Percentiles rank a stretch among this genome's conserved stretches.
phyloP scores from a whole-genome alignment of 2,888 invertebrate species.

The Nephrocerus scutellatus region DNA sequence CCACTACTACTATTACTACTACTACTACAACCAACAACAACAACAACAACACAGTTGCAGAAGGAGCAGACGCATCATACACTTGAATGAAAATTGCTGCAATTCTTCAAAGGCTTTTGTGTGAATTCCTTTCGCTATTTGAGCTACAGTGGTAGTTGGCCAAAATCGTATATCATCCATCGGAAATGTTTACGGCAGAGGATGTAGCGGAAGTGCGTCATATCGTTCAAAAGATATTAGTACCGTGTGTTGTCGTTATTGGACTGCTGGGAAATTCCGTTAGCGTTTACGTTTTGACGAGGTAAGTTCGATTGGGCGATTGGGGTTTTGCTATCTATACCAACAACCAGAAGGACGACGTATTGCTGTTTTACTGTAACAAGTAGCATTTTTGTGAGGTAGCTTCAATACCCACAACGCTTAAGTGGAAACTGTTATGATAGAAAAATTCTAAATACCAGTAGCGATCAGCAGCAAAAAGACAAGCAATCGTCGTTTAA shows the following conservation, averaged over 20 bases:
- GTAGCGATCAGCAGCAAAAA: too few species aligned
- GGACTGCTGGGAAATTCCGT: slow-evolving; percentile 63
- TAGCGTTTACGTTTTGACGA: slow-evolving; percentile 53
- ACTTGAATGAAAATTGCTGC: too few species aligned
- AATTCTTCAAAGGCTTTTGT: too few species aligned
- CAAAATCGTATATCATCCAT: slow-evolving; percentile 9
- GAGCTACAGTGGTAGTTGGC: too few species aligned
- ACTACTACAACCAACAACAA: too few species aligned
- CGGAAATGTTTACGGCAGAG: slow-evolving; percentile 38
- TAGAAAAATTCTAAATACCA: too few species aligned
- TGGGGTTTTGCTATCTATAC: background rate
- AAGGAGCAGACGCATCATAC: background rate
- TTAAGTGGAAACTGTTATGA: too few species aligned
- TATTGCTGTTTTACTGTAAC: background rate
- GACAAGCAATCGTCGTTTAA: too few species aligned
- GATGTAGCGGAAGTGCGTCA: slow-evolving; percentile 44
- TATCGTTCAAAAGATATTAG: slow-evolving; percentile 55
- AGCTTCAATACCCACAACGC: background rate
- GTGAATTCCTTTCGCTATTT: too few species aligned
- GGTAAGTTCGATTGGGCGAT: slow-evolving; percentile 48
- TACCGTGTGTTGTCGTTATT: slow-evolving; percentile 58
- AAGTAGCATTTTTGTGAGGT: background rate
- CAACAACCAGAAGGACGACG: background rate
- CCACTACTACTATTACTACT: too few species aligned
- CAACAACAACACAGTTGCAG: slow-evolving; percentile 8